Percentiles rank a stretch among this genome's conserved stretches.
Conservation (phyloP, 1,140 invertebrate species). For the Drosophila teissieri region DNA sequence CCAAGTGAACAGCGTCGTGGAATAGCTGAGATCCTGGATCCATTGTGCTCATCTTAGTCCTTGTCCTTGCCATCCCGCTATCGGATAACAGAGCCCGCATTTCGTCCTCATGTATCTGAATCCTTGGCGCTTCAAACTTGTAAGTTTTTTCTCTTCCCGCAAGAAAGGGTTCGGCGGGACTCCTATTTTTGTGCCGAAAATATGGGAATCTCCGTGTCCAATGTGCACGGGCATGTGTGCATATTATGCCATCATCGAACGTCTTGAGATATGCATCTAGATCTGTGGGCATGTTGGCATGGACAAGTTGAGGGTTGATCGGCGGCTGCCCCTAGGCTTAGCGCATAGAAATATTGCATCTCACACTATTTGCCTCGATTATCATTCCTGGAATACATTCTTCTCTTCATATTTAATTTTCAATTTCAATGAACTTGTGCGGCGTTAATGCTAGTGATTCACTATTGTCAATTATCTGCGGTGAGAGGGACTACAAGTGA, state of each 20-base stretch:
- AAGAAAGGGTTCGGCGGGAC: conserved; percentile 58
- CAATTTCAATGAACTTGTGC: neutral
- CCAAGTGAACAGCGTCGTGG: conserved; percentile 57
- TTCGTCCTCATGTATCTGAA: conserved; percentile 46
- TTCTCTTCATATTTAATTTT: neutral
- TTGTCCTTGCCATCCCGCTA: conserved; percentile 63
- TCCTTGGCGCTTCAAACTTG: conserved; percentile 69
- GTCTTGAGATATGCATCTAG: conserved; percentile 66
- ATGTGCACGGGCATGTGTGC: conserved; percentile 61
- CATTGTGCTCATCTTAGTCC: conserved; percentile 19
- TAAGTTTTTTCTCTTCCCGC: conserved; percentile 57
- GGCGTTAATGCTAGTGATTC: conserved; percentile 35
- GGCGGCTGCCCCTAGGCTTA: conserved; percentile 19
- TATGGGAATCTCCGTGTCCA: conserved; percentile 56
- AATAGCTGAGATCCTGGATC: conserved; percentile 42
- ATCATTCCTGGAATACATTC: neutral
- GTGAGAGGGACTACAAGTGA: conserved; percentile 21
- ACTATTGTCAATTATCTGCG: conserved; percentile 13
- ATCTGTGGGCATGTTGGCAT: conserved; percentile 67
- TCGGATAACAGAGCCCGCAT: conserved; percentile 80
- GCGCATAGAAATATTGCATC: conserved; percentile 3
- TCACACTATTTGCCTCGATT: neutral
- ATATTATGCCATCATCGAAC: conserved; percentile 70
- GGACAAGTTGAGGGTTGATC: conserved; percentile 50
- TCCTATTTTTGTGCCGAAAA: conserved; percentile 62